Base-by-base conservation (phyloP, 2,113 vertebrate genomes). In the Pollachius pollachius region DNA sequence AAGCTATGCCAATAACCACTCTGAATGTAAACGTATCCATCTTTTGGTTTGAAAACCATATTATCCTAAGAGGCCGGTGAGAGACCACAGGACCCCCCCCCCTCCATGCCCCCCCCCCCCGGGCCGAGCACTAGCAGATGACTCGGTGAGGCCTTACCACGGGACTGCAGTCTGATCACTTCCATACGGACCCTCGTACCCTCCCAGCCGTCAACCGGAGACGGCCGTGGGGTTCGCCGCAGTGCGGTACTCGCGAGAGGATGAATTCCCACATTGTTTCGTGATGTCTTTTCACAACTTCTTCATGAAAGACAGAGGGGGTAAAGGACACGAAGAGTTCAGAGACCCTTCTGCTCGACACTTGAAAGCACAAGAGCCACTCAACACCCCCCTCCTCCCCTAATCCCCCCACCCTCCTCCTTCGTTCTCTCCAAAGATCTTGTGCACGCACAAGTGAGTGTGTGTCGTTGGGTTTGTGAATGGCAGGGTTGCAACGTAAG, bases 221-320 rank as follows among this genome's bases (percentile, higher is more conserved):
- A 59, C 64, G 69, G 30, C 65, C n/a, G 19, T 75, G 75, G 69
- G 74, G 60, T 21, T 68, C 67, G 64, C 73, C 52, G 66, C 83
- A 75, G 75, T 83, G 82, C 77, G 62, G 82, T 71, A 71, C 79
- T 68, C 69, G 62, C 15, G 1, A 4, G 71, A 74, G 70, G 52
- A 65, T 72, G 16, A 83, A 76, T 79, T 79, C 67, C 74, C 73
- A 25, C 81, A 78, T 81, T 85, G 82, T 75, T 74, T 81, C 77
- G 75, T 75, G 78, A 81, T 81, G 80, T 80, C 72, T 48, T 48
- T 48, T 48, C 41, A 48, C 41, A 48, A 77, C 70, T 76, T 68
- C 71, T 72, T 78, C 73, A 64, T 27, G 54, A 48, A 62, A 65
- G 76, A 70, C 67, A 80, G 2, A 62, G 19, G 27, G 68, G 25